A percentile compares a stretch with the other conserved stretches of the same genome.
Conservation (phyloP, 2,113 vertebrate genomes). For the Merops nubicus region DNA sequence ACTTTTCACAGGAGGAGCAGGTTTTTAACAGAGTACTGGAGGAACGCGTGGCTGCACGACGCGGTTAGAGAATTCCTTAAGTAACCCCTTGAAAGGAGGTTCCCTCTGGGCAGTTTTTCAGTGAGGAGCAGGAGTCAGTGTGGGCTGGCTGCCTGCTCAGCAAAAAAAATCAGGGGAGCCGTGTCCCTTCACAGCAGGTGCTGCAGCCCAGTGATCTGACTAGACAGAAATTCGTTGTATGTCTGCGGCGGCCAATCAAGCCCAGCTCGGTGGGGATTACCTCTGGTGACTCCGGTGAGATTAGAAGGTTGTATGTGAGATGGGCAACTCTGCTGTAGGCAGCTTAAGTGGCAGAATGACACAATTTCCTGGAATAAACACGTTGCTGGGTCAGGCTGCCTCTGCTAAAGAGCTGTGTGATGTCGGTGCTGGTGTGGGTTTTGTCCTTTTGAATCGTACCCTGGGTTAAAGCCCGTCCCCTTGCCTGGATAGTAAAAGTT, state of each 20-base stretch:
- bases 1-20: not conserved
- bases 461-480: constrained; percentile 64
- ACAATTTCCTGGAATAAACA: constrained; percentile 88
- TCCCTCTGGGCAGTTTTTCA: not conserved
- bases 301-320: constrained; percentile 84
- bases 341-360: constrained; percentile 86
- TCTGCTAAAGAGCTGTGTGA: constrained; percentile 73
- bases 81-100: rapidly evolving
- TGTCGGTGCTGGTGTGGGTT: constrained; percentile 58
- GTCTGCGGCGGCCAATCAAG: constrained; percentile 83
- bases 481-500: constrained; percentile 69
- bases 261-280: constrained; percentile 77
- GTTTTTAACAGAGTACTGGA: not conserved
- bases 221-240: constrained; percentile 78
- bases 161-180: no score
- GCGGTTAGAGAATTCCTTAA: not conserved
- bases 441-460: constrained; percentile 69
- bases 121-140: rapidly evolving
- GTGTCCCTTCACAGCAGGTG: constrained; percentile 64
- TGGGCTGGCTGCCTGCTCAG: not conserved
- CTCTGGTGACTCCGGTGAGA: constrained; percentile 83
- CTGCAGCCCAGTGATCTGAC: constrained; percentile 74
- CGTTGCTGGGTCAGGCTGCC: constrained; percentile 76
- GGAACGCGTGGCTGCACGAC: rapidly evolving
- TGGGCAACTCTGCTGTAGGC: constrained; percentile 80